Evolutionary conservation across 1,140 invertebrate species (phyloP).

Genomic region (Eubasilissa regina): DNA sequence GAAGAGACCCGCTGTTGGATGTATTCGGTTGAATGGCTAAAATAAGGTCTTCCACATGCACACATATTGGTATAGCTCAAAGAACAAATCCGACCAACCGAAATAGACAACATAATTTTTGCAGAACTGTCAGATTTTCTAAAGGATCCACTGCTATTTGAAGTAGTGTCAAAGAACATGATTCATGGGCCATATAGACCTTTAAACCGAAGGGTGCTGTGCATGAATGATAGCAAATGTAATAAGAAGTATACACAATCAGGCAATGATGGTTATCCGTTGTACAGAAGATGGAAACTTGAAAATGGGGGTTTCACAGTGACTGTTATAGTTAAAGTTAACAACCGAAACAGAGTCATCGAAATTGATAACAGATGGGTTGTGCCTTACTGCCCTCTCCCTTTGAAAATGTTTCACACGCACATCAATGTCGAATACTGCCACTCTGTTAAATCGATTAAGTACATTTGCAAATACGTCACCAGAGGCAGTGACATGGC

Average conservation of each 20-base stretch:
- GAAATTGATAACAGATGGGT: conserved; percentile 71
- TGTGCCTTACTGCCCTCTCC: conserved; percentile 72
- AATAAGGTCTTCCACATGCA: conserved; percentile 66
- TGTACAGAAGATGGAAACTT: conserved; percentile 64
- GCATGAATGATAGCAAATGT: conserved; percentile 32
- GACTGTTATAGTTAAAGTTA: conserved; percentile 15
- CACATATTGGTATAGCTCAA: conserved; percentile 70
- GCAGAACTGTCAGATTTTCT: conserved; percentile 62
- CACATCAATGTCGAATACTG: conserved; percentile 73
- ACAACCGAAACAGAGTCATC: conserved; percentile 56
- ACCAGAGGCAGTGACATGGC: conserved; percentile 68
- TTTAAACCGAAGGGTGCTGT: conserved; percentile 65
- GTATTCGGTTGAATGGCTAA: conserved; percentile 71
- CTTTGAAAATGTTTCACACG: conserved; percentile 69
- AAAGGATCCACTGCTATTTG: conserved; percentile 64
- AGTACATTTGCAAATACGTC: conserved; percentile 70
- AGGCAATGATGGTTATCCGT: conserved; percentile 66
- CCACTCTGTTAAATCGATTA: conserved; percentile 68
- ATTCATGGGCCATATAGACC: conserved; percentile 72
- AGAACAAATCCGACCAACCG: conserved; percentile 45
- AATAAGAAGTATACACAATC: conserved; percentile 54
- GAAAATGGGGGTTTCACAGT: conserved; percentile 52
- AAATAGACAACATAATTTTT: conserved; percentile 41
- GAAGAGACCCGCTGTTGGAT: conserved; percentile 64
- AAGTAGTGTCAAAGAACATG: conserved; percentile 67